phyloP scores from a whole-genome alignment of 2,113 vertebrate species.

The Centrocercus urophasianus region DNA sequence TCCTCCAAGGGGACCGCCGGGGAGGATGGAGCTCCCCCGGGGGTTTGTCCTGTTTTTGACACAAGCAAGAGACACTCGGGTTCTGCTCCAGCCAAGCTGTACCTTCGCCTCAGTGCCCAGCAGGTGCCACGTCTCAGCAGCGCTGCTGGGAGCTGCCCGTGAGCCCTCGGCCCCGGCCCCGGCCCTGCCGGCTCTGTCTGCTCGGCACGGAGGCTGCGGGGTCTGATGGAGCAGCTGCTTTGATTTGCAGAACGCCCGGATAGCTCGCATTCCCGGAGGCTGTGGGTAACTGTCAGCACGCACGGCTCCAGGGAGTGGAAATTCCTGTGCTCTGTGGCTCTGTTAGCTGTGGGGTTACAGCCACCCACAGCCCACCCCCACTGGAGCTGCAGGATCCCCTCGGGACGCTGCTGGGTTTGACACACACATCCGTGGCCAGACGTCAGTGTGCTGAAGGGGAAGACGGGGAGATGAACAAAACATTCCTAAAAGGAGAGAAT shows the following conservation, averaged over 20 bases:
- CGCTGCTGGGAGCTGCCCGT: neutral
- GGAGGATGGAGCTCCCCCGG: neutral
- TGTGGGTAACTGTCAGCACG: neutral
- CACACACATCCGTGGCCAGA: neutral
- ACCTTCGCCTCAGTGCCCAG: neutral
- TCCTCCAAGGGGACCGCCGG: neutral
- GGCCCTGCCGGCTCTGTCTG: rapidly evolving
- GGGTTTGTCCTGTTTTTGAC: neutral
- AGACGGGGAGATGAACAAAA: neutral
- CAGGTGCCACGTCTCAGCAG: neutral
- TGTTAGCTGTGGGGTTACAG: neutral
- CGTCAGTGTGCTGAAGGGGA: neutral
- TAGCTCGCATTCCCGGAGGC: neutral
- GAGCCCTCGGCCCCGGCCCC: neutral
- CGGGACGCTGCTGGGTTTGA: neutral
- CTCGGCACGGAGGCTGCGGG: neutral
- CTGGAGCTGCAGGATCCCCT: neutral
- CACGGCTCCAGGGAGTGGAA: slow-evolving; percentile 8
- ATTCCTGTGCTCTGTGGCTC: neutral
- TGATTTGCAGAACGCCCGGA: neutral
- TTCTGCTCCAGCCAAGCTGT: rapidly evolving
- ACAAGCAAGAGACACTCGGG: rapidly evolving
- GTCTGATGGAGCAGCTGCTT: slow-evolving; percentile 56
- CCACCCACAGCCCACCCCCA: neutral
- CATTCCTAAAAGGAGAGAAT: neutral